phyloP scores from a whole-genome alignment of 2,797 vertebrate species.

The Fratercula arctica region DNA sequence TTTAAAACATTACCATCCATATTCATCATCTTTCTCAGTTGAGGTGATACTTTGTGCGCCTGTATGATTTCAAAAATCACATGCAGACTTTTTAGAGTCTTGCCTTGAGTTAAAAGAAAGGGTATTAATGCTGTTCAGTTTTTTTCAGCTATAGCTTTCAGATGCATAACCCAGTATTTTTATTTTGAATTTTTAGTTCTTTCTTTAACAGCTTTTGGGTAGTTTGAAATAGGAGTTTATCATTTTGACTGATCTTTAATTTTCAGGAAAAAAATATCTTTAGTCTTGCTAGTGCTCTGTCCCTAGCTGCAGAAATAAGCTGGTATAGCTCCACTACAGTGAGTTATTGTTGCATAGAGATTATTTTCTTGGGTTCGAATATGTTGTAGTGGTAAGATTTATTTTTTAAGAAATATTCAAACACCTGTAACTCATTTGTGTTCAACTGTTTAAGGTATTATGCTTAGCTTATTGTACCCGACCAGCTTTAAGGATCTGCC shows the following conservation, averaged over 20 bases:
- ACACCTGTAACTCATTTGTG: not conserved
- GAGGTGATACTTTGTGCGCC: not conserved
- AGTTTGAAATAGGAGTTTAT: not conserved
- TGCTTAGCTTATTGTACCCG: constrained; percentile 2
- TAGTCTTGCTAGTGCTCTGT: not conserved
- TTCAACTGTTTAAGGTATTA: not conserved
- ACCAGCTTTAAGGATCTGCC: not conserved
- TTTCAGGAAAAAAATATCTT: not conserved
- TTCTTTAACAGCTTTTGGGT: not conserved
- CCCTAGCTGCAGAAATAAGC: not conserved
- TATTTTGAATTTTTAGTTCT: not conserved
- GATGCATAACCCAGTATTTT: not conserved
- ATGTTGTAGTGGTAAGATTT: not conserved
- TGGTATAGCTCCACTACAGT: not conserved
- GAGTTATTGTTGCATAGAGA: not conserved
- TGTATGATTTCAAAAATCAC: not conserved
- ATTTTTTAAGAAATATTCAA: not conserved
- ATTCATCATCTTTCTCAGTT: not conserved
- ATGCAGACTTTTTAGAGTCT: not conserved
- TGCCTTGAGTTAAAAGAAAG: not conserved
- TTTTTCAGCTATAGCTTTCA: not conserved
- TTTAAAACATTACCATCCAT: not conserved
- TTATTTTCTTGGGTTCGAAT: constrained; percentile 1
- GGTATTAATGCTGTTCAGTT: not conserved
- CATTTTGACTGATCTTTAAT: not conserved